These are phyloP conservation scores for Ancistrus triradiatus DNA, from an alignment of 2,113 vertebrate genomes.

Conservation along the genomic window DNA sequence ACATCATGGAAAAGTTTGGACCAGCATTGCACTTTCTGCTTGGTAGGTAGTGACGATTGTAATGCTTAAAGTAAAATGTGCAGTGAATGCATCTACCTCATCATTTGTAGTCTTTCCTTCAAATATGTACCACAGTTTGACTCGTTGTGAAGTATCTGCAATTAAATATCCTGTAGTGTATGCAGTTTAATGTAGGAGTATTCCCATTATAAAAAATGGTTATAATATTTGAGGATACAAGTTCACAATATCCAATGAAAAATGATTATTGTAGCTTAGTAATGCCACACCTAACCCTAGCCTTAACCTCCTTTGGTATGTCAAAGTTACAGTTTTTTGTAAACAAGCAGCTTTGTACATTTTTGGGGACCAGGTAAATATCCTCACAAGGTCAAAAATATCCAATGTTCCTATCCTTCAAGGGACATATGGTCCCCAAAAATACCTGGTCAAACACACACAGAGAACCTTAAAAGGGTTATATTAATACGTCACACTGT, in stretches of 20 bases:
- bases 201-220: constrained; percentile 25
- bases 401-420: too few relatives aligned
- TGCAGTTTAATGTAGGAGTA: not conserved
- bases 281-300: too few relatives aligned
- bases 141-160: constrained; percentile 8
- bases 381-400: too few relatives aligned
- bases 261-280: too few relatives aligned
- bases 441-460: not conserved
- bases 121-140: constrained; percentile 1
- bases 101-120: constrained; percentile 5
- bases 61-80: constrained; percentile 6
- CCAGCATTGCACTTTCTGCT: not conserved
- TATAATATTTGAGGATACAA: constrained; percentile 13
- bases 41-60: not conserved
- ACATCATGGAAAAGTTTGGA: constrained; percentile 7
- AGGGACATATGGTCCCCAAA: too few relatives aligned
- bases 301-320: too few relatives aligned
- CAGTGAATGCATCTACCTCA: too few relatives aligned
- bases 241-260: too few relatives aligned
- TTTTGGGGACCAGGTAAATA: too few relatives aligned
- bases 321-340: too few relatives aligned
- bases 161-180: constrained; percentile 11
- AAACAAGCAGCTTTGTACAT: too few relatives aligned
- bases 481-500: constrained; percentile 12
- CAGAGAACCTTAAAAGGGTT: constrained; percentile 13